These are phyloP conservation scores for Aspidapion aeneum DNA, from an alignment of 2,888 invertebrate species.

Conservation along the genomic window DNA sequence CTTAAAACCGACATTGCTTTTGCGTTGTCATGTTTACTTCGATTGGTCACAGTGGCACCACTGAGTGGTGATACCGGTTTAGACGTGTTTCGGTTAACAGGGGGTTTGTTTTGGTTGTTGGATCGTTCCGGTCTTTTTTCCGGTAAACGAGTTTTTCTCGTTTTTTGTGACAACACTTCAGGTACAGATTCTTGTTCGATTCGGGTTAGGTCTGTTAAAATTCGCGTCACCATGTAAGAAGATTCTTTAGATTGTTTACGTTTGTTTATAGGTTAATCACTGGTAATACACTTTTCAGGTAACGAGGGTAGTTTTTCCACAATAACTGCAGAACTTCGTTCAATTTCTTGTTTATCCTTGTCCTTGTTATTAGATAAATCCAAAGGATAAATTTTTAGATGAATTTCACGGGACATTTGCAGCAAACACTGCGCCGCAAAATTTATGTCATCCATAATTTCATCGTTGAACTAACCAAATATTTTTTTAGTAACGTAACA, in stretches of 20 bases:
- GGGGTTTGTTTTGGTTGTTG: background rate
- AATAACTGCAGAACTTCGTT: constrained; percentile 38
- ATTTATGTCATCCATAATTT: constrained; percentile 53
- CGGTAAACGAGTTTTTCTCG: constrained; percentile 34
- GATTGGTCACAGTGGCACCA: constrained; percentile 5
- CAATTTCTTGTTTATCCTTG: constrained; percentile 23
- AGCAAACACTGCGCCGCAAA: constrained; percentile 55
- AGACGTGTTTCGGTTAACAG: background rate
- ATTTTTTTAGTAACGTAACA: no score
- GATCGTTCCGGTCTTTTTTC: constrained; percentile 35
- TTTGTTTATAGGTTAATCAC: constrained; percentile 6
- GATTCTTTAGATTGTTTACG: constrained; percentile 30
- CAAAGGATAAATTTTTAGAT: constrained; percentile 42
- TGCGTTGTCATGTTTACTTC: constrained; percentile 1
- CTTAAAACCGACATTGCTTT: no score
- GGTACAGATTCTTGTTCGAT: constrained; percentile 57
- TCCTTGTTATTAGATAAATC: constrained; percentile 39
- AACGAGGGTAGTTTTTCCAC: constrained; percentile 41
- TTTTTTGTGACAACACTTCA: constrained; percentile 40
- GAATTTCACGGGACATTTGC: constrained; percentile 55
- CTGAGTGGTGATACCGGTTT: constrained; percentile 4
- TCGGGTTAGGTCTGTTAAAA: constrained; percentile 57
- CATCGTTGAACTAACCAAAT: no score
- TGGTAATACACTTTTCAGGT: constrained; percentile 19
- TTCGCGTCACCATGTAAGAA: constrained; percentile 57